Conservation (phyloP, 2,888 invertebrate species). For the Sipha maydis region DNA sequence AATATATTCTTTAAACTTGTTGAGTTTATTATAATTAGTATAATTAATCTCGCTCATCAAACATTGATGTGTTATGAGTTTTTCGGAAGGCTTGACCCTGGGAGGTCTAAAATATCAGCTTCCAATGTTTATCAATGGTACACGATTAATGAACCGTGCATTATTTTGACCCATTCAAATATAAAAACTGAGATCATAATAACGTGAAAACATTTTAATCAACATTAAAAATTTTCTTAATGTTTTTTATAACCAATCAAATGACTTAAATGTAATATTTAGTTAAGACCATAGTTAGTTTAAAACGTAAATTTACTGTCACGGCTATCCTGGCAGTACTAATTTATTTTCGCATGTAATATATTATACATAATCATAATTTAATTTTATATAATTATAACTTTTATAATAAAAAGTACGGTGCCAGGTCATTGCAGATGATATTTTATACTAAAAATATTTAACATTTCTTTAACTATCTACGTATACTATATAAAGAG, state of each 20-base stretch:
- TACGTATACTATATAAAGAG: neutral
- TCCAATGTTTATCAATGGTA: too few species aligned
- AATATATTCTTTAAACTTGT: too few species aligned
- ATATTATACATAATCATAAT: neutral
- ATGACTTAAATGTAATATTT: neutral
- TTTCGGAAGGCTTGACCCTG: too few species aligned
- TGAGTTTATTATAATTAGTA: too few species aligned
- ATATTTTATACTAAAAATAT: neutral
- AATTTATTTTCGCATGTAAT: neutral
- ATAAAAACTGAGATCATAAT: neutral
- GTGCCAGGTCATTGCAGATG: neutral
- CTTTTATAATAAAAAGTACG: neutral
- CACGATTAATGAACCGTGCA: too few species aligned
- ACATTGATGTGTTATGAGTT: too few species aligned
- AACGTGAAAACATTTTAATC: too few species aligned
- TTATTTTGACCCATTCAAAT: neutral
- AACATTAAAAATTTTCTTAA: too few species aligned
- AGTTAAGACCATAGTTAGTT: too few species aligned
- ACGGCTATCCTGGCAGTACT: neutral
- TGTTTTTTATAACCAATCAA: neutral
- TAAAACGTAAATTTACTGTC: neutral
- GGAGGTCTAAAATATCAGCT: too few species aligned
- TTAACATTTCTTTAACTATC: neutral
- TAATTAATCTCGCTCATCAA: too few species aligned
- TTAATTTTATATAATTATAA: neutral